These are phyloP conservation scores for Piprites chloris DNA, from an alignment of 2,113 vertebrate genomes.

Conservation along the genomic window DNA sequence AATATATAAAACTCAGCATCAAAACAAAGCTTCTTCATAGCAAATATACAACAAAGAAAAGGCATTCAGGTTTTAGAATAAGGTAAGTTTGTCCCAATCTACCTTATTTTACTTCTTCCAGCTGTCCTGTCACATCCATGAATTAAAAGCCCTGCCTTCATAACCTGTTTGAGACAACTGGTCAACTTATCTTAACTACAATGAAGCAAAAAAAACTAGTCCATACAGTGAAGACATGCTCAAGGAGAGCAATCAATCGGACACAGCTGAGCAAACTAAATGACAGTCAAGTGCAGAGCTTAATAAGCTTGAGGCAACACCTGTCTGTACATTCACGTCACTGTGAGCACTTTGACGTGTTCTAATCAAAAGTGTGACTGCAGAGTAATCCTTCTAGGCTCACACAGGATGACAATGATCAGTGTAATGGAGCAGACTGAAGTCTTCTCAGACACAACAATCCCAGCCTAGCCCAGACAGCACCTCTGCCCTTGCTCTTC, in stretches of 20 bases:
- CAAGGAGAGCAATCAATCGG: neutral
- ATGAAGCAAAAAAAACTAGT: neutral
- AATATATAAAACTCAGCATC: neutral
- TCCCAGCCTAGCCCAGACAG: neutral
- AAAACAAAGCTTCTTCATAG: neutral
- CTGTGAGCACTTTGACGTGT: neutral
- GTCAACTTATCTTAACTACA: neutral
- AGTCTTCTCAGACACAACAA: neutral
- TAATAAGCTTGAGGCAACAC: slow-evolving; percentile 29
- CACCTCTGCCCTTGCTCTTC: neutral
- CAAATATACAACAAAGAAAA: slow-evolving; percentile 6
- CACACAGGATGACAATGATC: neutral
- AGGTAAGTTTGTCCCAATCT: neutral
- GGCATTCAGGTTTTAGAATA: neutral
- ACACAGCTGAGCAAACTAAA: neutral
- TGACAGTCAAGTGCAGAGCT: neutral
- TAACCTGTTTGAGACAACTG: neutral
- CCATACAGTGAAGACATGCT: neutral
- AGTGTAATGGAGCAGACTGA: neutral
- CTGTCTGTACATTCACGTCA: neutral
- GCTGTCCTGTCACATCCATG: neutral
- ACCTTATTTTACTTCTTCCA: slow-evolving; percentile 42
- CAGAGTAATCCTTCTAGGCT: slow-evolving; percentile 10
- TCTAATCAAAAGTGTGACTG: neutral
- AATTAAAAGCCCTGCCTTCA: slow-evolving; percentile 11